Evolutionary conservation across 2,888 invertebrate species (phyloP).

Genomic region (Scaptomyza reducta): DNA sequence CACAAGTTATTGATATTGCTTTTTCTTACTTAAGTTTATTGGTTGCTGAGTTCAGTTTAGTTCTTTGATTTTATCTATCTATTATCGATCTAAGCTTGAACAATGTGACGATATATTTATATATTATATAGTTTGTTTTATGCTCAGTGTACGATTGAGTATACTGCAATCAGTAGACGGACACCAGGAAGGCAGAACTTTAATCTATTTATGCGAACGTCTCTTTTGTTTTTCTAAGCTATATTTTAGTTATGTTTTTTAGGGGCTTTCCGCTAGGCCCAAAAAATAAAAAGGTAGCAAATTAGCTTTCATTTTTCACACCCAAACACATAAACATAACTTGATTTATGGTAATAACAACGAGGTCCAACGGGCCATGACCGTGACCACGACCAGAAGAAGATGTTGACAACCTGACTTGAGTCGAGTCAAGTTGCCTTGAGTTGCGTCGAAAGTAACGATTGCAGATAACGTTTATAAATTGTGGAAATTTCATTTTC

Average conservation of each 20-base stretch:
- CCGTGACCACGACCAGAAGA: constrained; percentile 33
- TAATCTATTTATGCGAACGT: constrained; percentile 53
- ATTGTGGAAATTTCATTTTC: constrained; percentile 77
- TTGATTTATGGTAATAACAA: constrained; percentile 67
- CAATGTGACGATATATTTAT: no score
- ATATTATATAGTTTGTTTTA: constrained; percentile 13
- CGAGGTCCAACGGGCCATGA: constrained; percentile 14
- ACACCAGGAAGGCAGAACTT: constrained; percentile 29
- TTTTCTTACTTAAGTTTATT: not conserved
- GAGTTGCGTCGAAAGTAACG: constrained; percentile 37
- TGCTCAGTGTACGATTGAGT: constrained; percentile 40
- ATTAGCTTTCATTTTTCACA: constrained; percentile 76
- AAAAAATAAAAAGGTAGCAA: constrained; percentile 65
- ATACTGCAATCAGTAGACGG: constrained; percentile 7
- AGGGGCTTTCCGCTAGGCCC: constrained; percentile 36
- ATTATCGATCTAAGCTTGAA: no score
- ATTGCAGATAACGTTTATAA: constrained; percentile 73
- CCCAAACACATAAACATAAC: constrained; percentile 73
- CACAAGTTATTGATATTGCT: not conserved
- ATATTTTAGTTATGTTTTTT: constrained; percentile 10
- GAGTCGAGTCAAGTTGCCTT: not conserved
- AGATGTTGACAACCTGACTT: constrained; percentile 55
- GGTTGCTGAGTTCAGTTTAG: not conserved
- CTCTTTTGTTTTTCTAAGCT: constrained; percentile 45
- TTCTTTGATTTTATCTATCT: no score